A percentile compares a stretch with the other conserved stretches of the same genome.
Evolutionary conservation across 2,113 vertebrate species (phyloP).

Genomic region (Nothocercus nigrocapillus): DNA sequence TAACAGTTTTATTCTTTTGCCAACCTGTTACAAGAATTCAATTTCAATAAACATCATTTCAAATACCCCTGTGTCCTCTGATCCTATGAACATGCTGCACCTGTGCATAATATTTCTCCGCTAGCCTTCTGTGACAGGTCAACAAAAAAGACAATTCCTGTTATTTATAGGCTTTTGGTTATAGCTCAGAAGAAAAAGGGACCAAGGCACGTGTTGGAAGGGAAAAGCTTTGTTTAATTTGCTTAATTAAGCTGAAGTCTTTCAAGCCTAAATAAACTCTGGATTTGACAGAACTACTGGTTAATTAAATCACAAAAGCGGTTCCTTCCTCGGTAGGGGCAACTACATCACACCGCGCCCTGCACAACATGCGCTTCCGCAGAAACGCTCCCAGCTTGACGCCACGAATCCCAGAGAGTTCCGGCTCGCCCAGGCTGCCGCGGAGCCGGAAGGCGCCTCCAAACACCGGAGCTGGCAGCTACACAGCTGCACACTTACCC

Average conservation of each 20-base stretch:
- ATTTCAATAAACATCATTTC: neutral
- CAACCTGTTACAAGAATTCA: neutral
- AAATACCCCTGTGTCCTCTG: neutral
- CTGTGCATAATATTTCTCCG: constrained; percentile 25
- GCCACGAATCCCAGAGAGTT: neutral
- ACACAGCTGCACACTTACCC: neutral
- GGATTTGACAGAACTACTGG: constrained; percentile 15
- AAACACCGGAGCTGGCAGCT: neutral
- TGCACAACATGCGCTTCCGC: constrained; percentile 11
- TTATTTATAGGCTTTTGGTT: constrained; percentile 50
- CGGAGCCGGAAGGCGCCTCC: neutral
- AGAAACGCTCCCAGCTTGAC: neutral
- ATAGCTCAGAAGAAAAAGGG: neutral
- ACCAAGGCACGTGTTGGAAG: neutral
- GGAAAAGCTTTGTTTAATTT: constrained; percentile 45
- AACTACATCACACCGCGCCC: neutral
- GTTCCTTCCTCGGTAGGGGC: constrained; percentile 26
- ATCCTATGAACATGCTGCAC: neutral
- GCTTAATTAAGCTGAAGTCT: constrained; percentile 70
- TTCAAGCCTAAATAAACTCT: constrained; percentile 71
- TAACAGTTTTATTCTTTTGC: neutral
- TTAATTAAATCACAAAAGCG: constrained; percentile 66
- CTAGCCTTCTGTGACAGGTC: constrained; percentile 4
- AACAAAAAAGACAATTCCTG: neutral
- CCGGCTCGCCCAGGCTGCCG: neutral